phyloP scores from a whole-genome alignment of 1,140 invertebrate genomes.

The Aphelenchoides avenae region DNA sequence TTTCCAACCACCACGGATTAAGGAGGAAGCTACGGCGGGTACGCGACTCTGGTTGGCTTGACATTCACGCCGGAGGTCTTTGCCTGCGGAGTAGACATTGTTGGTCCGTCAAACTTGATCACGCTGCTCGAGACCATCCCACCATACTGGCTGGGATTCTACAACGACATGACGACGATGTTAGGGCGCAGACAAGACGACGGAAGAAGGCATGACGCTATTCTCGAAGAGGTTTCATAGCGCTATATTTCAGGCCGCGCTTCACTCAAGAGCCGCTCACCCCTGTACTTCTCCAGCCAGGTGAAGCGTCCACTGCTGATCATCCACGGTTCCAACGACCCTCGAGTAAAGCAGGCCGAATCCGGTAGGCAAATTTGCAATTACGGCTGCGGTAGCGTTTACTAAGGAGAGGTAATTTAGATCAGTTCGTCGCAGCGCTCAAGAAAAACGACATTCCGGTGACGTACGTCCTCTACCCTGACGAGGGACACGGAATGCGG shows the following conservation, averaged over 20 bases:
- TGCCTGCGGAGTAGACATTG: conserved; percentile 58
- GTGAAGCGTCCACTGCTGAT: conserved; percentile 46
- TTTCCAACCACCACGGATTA: conserved; percentile 12
- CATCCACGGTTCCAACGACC: conserved; percentile 46
- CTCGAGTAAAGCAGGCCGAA: conserved; percentile 46
- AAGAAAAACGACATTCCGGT: conserved; percentile 49
- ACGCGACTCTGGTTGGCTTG: conserved; percentile 58
- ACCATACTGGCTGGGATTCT: conserved; percentile 57
- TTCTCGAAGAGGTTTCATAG: neutral
- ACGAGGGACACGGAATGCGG: conserved; percentile 40
- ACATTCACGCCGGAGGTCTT: conserved; percentile 59
- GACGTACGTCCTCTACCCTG: conserved; percentile 46
- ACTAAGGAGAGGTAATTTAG: too few relatives aligned
- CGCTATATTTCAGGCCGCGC: conserved; percentile 17
- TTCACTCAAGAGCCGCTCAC: conserved; percentile 46
- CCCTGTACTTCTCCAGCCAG: conserved; percentile 44
- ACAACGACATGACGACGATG: conserved; percentile 57
- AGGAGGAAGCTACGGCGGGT: conserved; percentile 54
- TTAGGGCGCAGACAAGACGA: conserved; percentile 54
- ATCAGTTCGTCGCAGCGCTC: conserved; percentile 54
- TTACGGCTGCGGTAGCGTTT: too few relatives aligned
- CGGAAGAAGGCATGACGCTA: conserved; percentile 24
- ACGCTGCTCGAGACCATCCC: conserved; percentile 57
- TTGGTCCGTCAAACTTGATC: conserved; percentile 56
- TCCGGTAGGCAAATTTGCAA: conserved; percentile 35